Conservation (phyloP, 2,888 invertebrate genomes). For the Hemicrepidius hirtus region DNA sequence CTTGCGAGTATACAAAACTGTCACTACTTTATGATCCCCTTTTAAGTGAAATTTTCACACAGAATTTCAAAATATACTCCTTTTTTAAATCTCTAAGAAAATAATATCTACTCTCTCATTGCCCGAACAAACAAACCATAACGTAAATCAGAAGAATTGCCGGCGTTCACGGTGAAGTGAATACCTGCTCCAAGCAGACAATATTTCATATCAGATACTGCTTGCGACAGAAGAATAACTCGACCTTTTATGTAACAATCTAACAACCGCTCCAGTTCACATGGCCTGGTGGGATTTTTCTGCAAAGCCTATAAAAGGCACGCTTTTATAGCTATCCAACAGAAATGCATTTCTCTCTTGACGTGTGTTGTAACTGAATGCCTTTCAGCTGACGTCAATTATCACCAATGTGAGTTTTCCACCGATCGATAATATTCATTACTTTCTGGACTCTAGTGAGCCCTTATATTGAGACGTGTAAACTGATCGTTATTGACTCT, state of each 20-base stretch:
- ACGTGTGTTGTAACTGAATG: slow-evolving; percentile 39
- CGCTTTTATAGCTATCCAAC: slow-evolving; percentile 42
- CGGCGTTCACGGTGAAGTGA: slow-evolving; percentile 65
- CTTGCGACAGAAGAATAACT: slow-evolving; percentile 63
- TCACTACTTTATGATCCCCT: too few relatives aligned
- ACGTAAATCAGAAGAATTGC: slow-evolving; percentile 67
- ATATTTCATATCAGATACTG: slow-evolving; percentile 66
- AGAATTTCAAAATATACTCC: too few relatives aligned
- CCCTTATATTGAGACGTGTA: slow-evolving; percentile 69
- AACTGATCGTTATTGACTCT: slow-evolving; percentile 69
- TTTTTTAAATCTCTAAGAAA: slow-evolving; percentile 2
- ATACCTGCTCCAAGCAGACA: slow-evolving; percentile 62
- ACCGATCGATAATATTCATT: slow-evolving; percentile 67
- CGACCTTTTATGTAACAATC: slow-evolving; percentile 54
- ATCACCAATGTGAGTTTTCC: slow-evolving; percentile 29
- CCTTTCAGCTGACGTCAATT: slow-evolving; percentile 46
- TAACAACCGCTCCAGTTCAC: slow-evolving; percentile 49
- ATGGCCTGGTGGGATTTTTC: slow-evolving; percentile 46
- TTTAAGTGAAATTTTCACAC: too few relatives aligned
- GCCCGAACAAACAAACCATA: slow-evolving; percentile 67
- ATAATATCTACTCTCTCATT: slow-evolving; percentile 36
- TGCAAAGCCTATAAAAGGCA: slow-evolving; percentile 47
- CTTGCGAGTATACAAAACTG: too few relatives aligned
- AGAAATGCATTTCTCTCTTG: slow-evolving; percentile 37
- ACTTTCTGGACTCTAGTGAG: slow-evolving; percentile 66